These are phyloP conservation scores for Noctua janthe DNA, from an alignment of 2,888 invertebrate species.

Conservation along the genomic window DNA sequence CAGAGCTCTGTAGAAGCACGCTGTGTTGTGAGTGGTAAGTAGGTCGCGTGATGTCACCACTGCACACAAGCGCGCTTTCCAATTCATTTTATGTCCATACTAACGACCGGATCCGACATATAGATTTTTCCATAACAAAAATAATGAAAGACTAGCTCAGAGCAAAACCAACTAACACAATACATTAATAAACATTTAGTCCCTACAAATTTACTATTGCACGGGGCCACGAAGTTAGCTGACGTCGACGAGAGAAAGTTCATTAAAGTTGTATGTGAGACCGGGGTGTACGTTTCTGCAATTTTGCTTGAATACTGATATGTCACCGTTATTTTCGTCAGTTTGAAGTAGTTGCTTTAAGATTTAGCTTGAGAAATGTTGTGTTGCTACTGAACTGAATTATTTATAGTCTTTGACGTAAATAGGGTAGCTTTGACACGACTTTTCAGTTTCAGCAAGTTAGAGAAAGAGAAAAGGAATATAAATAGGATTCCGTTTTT, in stretches of 20 bases:
- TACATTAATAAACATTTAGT: slow-evolving; percentile 74
- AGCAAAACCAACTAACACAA: slow-evolving; percentile 57
- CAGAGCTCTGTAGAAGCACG: too few species aligned
- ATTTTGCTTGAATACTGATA: slow-evolving; percentile 48
- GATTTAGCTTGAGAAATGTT: slow-evolving; percentile 26
- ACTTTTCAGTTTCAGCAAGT: not conserved
- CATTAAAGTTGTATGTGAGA: slow-evolving; percentile 58
- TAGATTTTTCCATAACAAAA: slow-evolving; percentile 19
- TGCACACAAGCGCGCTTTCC: too few species aligned
- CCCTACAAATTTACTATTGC: slow-evolving; percentile 70
- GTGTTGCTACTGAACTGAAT: slow-evolving; percentile 1
- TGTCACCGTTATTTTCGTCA: slow-evolving; percentile 42
- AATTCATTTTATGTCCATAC: too few species aligned
- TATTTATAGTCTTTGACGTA: not conserved
- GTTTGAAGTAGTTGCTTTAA: slow-evolving; percentile 45
- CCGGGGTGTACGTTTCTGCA: slow-evolving; percentile 22
- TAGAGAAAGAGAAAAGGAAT: too few species aligned
- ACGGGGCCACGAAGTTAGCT: slow-evolving; percentile 61
- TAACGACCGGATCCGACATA: too few species aligned
- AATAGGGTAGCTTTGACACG: not conserved
- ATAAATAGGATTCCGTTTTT: too few species aligned
- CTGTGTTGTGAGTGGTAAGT: too few species aligned
- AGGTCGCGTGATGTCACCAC: too few species aligned
- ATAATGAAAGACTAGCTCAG: slow-evolving; percentile 43
- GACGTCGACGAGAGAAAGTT: slow-evolving; percentile 31